Percentiles rank a stretch among this genome's conserved stretches.
phyloP scores from a whole-genome alignment of 2,797 vertebrate genomes.

The Momotus momota region DNA sequence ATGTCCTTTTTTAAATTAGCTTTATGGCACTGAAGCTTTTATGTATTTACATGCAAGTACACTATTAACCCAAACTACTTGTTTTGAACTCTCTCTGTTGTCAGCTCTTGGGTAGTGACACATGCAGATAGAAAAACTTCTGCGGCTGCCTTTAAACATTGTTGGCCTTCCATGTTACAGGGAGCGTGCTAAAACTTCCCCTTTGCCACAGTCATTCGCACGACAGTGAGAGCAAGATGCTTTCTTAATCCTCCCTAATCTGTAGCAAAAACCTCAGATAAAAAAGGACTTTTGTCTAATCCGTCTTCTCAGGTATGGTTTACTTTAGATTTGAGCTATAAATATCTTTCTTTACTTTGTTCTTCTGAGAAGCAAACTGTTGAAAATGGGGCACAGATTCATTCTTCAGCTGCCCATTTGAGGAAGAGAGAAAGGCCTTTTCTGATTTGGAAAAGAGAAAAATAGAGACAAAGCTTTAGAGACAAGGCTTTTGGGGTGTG shows the following conservation, averaged over 20 bases:
- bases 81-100: slow-evolving; percentile 64
- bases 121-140: slow-evolving; percentile 2
- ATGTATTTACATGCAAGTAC: slow-evolving; percentile 79
- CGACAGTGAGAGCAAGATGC: slow-evolving; percentile 31
- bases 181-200: slow-evolving; percentile 56
- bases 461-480: background rate
- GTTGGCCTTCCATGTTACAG: slow-evolving; percentile 53
- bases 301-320: slow-evolving; percentile 67
- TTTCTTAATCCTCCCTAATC: slow-evolving; percentile 76
- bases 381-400: background rate
- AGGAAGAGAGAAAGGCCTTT: background rate
- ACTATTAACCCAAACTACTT: slow-evolving; percentile 74
- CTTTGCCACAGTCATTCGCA: slow-evolving; percentile 24
- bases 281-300: slow-evolving; percentile 73
- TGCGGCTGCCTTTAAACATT: background rate
- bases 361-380: slow-evolving; percentile 47
- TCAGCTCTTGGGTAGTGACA: background rate
- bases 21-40: slow-evolving; percentile 74
- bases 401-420: background rate
- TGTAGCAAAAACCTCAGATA: slow-evolving; percentile 71
- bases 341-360: slow-evolving; percentile 50
- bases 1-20: slow-evolving; percentile 78
- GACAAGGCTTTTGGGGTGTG: background rate
- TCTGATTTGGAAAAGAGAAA: background rate
- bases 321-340: slow-evolving; percentile 69